Evolutionary conservation across 2,888 invertebrate genomes (phyloP), one percentile per base, ranked within the genome.

Genomic region (Euclidia mi): DNA sequence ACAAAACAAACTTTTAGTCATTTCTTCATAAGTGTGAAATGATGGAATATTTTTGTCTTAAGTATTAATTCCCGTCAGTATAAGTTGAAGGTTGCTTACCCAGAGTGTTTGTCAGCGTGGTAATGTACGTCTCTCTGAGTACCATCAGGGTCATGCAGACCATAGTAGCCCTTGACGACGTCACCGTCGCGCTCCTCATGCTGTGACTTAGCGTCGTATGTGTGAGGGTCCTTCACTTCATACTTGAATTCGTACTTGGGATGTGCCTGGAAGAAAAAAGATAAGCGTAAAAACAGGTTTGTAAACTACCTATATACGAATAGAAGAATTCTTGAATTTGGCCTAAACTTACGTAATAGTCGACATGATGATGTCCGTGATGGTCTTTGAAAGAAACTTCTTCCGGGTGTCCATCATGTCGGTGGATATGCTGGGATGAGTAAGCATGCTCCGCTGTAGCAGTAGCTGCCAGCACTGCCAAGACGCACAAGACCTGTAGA

Each of bases 101-200:
- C 81, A 56, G 52, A 73, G 25, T 60, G 50, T 76, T 94, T 87
- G 72, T 95, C 95, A 35, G 94, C 94, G 76, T 86, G 84, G 82
- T 95, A 95, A 70, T 95, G 87, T 14, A 95, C 95, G 17, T 87
- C 88, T 67, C 93, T 85, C 57, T 89, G 74, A 65, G 61, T 51
- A 28, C 78, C 76, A 49, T 78, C 76, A 20, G 76, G 66, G 58
- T 95, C 90, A 58, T 94, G 92, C 41, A 95, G 85, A 31, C 90
- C 89, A 82, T 96, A 96, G 75, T 93, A 73, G 10, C 96, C 96
- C 78, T 95, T 92, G 43, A 95, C 95, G 45, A 88, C 90, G 75
- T 95, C 94, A 41, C 95, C 96, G 79, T 95, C 92, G 48, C 91
- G 89, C 71, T 89, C 87, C 78, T 94, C 93, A 55, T 89, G 90